Base-by-base conservation (phyloP, 2,888 invertebrate genomes). In the Barypeithes pellucidus region DNA sequence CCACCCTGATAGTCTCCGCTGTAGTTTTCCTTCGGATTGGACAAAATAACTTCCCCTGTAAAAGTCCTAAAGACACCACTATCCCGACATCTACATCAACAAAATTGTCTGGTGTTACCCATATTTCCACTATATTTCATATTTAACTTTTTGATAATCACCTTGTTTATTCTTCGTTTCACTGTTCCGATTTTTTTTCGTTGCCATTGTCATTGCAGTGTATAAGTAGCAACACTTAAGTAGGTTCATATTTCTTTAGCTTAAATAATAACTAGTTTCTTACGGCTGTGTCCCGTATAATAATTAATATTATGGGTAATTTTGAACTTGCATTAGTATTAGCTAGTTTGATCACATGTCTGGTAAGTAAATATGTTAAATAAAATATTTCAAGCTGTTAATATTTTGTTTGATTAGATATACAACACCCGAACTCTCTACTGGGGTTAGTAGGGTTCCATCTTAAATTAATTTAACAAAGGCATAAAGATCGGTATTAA, bases 121-220 rank as follows among this genome's bases (percentile, higher is more conserved):
- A 16, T 5, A n/a, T 2, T 33, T 33, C 54, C 54, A 16, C 33
- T 33, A 33, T 57, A 33, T 33, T 57, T 33, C 33, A 57, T 57
- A 57, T 57, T 57, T 57, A 33, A 57, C 54, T 18, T 57, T 57
- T 57, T 57, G 54, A 57, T 57, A 57, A 57, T 18, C 8, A 57
- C 33, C 54, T 57, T 57, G 33, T 57, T 57, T 57, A 57, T 57
- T 57, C 54, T 57, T 54, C 33, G 14, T 14, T 29, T 54, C 12
- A 20, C 50, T 24, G n/a, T 24, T n/a, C 5, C n/a, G 5, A 16
- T 54, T 54, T 57, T 54, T 57, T 33, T 12, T n/a, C 9, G 14
- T 57, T 24, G 54, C 18, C 54, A 57, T 33, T 57, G 54, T n/a
- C 22, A 54, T 47, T 47, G 52, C 8, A 16, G 33, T 18, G 33